These are phyloP conservation scores for Galeruca laticollis DNA, from an alignment of 2,888 invertebrate genomes.

Conservation along the genomic window DNA sequence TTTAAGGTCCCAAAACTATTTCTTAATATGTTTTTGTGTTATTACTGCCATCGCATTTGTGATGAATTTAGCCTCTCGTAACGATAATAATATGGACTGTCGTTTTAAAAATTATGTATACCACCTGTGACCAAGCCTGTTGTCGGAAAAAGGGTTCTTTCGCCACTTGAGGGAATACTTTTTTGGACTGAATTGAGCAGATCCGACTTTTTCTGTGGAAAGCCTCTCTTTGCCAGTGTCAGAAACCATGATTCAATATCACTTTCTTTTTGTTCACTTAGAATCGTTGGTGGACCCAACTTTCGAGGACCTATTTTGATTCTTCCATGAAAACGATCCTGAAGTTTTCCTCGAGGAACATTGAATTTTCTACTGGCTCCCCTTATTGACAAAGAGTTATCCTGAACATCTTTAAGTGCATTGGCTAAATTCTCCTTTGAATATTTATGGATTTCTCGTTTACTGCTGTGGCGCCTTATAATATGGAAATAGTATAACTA, in stretches of 20 bases:
- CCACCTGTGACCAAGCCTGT: constrained; percentile 22
- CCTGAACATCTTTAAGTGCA: no score
- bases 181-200: no score
- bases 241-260: no score
- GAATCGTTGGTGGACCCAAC: constrained; percentile 5
- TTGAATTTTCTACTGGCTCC: no score
- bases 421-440: no score
- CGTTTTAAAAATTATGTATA: constrained; percentile 17
- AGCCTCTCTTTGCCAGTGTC: no score
- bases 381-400: no score
- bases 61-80: constrained; percentile 24
- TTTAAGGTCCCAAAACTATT: constrained; percentile 19
- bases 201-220: no score
- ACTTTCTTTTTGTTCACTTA: constrained; percentile 3
- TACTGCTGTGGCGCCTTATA: no score
- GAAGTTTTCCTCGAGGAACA: no score
- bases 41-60: constrained; percentile 20
- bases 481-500: no score
- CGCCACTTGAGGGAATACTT: background rate
- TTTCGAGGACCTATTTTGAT: constrained; percentile 11
- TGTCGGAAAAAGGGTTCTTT: constrained; percentile 14
- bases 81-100: constrained; percentile 7
- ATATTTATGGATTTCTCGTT: no score
- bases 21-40: constrained; percentile 18
- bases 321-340: background rate